phyloP scores from a whole-genome alignment of 2,797 vertebrate species.

The Valencia hispanica region DNA sequence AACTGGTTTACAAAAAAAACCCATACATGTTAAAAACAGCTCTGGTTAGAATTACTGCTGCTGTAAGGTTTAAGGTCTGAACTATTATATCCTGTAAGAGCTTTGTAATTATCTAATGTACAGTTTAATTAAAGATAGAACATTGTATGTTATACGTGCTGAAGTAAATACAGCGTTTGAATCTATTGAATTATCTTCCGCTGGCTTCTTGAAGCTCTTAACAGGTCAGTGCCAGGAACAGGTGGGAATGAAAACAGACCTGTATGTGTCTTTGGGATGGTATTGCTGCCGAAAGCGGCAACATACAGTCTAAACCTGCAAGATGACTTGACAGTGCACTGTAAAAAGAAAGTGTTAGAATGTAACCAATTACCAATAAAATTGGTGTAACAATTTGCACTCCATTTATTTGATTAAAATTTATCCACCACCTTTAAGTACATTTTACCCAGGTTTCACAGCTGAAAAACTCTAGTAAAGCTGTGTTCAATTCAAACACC shows the following conservation, averaged over 20 bases:
- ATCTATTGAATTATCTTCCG: slow-evolving; percentile 9
- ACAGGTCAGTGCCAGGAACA: not conserved
- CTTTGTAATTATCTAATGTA: slow-evolving; percentile 11
- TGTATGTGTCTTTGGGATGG: not conserved
- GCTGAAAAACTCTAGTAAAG: no score
- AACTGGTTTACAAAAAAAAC: slow-evolving; percentile 8
- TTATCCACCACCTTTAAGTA: no score
- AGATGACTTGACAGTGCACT: no score
- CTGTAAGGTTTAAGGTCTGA: slow-evolving; percentile 7
- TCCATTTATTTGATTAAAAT: no score
- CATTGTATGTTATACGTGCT: slow-evolving; percentile 5
- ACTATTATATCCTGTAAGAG: not conserved
- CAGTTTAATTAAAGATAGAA: not conserved
- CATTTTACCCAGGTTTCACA: no score
- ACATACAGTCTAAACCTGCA: no score
- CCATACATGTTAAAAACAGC: slow-evolving; percentile 1
- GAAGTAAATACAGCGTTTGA: not conserved
- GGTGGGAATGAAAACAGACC: not conserved
- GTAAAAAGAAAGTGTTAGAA: no score
- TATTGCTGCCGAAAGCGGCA: not conserved
- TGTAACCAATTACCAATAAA: no score
- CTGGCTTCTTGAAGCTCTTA: not conserved
- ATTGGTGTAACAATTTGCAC: no score
- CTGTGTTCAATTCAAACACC: no score
- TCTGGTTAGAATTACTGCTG: not conserved